Conservation (phyloP, 2,113 vertebrate genomes). For the Galeopterus variegatus region DNA sequence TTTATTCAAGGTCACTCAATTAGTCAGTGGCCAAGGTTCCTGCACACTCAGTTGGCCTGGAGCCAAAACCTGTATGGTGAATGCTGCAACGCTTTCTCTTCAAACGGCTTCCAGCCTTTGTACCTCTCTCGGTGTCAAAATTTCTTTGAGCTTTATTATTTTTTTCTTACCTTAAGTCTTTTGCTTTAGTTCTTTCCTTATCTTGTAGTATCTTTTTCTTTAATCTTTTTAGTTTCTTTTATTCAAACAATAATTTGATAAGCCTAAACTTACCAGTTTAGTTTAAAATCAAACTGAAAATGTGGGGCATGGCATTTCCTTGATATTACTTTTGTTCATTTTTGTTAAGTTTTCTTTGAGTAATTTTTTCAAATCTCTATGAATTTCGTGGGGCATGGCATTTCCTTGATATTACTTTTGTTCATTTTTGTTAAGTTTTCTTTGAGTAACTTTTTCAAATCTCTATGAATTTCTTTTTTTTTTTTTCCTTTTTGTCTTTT, state of each 20-base stretch:
- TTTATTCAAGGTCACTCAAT: background rate
- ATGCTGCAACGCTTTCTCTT: background rate
- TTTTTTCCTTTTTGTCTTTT: too few relatives aligned
- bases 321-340: constrained; percentile 36
- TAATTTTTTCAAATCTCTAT: constrained; percentile 27
- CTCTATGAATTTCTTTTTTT: constrained; percentile 36
- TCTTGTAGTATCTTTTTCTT: constrained; percentile 35
- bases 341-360: constrained; percentile 57
- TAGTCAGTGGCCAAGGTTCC: background rate
- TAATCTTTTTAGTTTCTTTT: constrained; percentile 27
- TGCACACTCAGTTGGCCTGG: background rate
- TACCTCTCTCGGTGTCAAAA: background rate
- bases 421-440: constrained; percentile 59
- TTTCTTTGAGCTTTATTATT: constrained; percentile 11
- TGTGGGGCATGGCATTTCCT: background rate
- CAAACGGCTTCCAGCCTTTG: background rate
- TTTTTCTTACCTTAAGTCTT: background rate
- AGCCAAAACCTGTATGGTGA: background rate
- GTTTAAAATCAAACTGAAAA: constrained; percentile 40
- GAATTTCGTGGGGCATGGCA: background rate
- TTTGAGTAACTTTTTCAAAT: constrained; percentile 41
- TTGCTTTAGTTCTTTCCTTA: background rate
- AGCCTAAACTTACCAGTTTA: background rate
- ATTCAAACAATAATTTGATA: background rate
- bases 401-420: constrained; percentile 18